Base-by-base conservation (phyloP, 2,797 vertebrate genomes). In the Alcedo quadribrachys region DNA sequence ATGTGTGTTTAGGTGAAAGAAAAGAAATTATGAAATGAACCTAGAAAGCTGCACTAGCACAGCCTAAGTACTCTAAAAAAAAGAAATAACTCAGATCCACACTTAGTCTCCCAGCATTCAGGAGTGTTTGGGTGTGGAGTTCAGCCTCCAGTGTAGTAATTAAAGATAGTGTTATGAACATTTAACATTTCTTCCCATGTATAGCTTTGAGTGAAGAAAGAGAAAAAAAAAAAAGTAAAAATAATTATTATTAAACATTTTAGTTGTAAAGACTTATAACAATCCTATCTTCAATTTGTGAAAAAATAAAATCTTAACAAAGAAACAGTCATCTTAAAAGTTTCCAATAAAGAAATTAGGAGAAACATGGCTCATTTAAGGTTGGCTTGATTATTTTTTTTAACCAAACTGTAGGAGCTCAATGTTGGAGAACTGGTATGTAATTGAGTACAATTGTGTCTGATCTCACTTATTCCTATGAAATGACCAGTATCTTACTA, bases 1-100 rank as follows among this genome's bases (percentile, higher is more conserved):
- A 74, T 88, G 71, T 70, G 57, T 89, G 21, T 73, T 93, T 65
- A 92, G 80, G 95, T 93, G 75, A 96, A 96, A 96, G 87, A 92
- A 93, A 53, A 58, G 13, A 45, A 93, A 89, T 89, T 90, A 69
- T 79, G n/a, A 84, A 94, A 79, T 73, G 51, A 89, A 69, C 50
- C 16, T 86, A 89, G 68, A 94, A 90, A 89, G 76, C 15, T 65
- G 18, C 14, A 37, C 37, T 79, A 75, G 43, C 1, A 11, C 22
- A 80, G 25, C 25, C 28, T 74, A 75, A 81, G 55, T 70, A 50
- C 20, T 75, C 51, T 21, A 90, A 50, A 76, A 81, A 48, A 82
- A 62, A 91, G 74, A 85, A 93, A 78, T 54, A 61, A 75, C 16
- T 85, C n/a, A 51, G 57, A 58, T 51, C 37, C 19, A 37, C 48